A percentile compares a stretch with the other conserved stretches of the same genome.
These are phyloP conservation scores for Glaucomys volans DNA, from an alignment of 2,113 vertebrate species.

Conservation along the genomic window DNA sequence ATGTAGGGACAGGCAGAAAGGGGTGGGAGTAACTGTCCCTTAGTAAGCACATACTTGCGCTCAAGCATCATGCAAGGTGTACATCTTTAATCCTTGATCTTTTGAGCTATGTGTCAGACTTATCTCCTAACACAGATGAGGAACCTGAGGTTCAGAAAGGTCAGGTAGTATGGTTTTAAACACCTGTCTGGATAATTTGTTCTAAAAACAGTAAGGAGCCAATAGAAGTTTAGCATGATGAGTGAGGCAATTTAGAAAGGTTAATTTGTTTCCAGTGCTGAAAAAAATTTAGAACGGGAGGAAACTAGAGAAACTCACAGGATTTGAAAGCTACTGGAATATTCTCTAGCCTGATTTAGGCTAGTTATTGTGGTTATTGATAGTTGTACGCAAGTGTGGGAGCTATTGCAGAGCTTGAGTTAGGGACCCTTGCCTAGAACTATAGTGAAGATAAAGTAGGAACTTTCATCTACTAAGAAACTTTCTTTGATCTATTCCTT, in stretches of 20 bases:
- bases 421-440: not conserved
- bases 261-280: slow-evolving; percentile 44
- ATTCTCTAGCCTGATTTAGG: slow-evolving; percentile 6
- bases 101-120: not conserved
- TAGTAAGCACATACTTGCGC: slow-evolving; percentile 18
- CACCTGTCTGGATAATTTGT: not conserved
- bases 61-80: not conserved
- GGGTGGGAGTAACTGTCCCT: not conserved
- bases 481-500: not conserved
- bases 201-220: not conserved
- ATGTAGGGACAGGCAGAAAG: not conserved
- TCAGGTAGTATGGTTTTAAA: slow-evolving; percentile 14
- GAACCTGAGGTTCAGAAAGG: slow-evolving; percentile 21
- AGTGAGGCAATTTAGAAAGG: slow-evolving; percentile 32
- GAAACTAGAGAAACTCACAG: slow-evolving; percentile 17
- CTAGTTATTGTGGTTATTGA: not conserved
- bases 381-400: not conserved
- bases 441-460: not conserved
- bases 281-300: not conserved
- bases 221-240: not conserved
- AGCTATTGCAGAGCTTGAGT: not conserved
- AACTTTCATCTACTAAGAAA: not conserved
- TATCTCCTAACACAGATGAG: slow-evolving; percentile 3
- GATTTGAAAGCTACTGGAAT: slow-evolving; percentile 3
- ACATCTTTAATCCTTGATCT: not conserved